Evolutionary conservation across 2,797 vertebrate species (phyloP).

Genomic region (Falco cherrug): DNA sequence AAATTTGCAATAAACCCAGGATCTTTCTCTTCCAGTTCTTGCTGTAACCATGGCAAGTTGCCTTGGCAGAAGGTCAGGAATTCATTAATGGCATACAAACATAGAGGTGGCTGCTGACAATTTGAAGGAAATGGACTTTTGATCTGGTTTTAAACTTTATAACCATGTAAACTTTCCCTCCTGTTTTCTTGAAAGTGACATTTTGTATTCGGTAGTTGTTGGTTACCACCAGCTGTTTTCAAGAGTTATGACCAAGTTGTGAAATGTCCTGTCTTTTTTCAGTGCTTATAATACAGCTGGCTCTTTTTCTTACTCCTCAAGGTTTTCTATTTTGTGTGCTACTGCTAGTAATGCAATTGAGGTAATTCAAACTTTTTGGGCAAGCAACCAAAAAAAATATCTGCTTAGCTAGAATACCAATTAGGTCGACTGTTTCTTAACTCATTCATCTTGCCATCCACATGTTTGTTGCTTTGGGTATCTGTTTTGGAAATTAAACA

Average conservation of each 20-base stretch:
- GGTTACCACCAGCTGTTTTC: background rate
- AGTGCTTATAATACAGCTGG: fast-evolving
- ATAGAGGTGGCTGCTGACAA: background rate
- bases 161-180: background rate
- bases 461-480: background rate
- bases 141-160: background rate
- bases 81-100: background rate
- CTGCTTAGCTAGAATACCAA: background rate
- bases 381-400: background rate
- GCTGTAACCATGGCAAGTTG: background rate
- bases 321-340: background rate
- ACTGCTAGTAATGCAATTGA: background rate
- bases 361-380: background rate
- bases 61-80: background rate
- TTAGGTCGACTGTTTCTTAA: background rate
- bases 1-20: background rate
- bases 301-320: background rate
- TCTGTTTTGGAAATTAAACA: background rate
- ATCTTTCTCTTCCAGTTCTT: background rate
- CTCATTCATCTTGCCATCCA: background rate
- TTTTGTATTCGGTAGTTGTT: background rate
- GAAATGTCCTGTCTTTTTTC: background rate
- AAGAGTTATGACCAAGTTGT: background rate
- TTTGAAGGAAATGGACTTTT: background rate
- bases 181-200: background rate